A percentile compares a stretch with the other conserved stretches of the same genome.
Conservation (phyloP, 2,113 vertebrate genomes). For the Benitochromis conjunctus region DNA sequence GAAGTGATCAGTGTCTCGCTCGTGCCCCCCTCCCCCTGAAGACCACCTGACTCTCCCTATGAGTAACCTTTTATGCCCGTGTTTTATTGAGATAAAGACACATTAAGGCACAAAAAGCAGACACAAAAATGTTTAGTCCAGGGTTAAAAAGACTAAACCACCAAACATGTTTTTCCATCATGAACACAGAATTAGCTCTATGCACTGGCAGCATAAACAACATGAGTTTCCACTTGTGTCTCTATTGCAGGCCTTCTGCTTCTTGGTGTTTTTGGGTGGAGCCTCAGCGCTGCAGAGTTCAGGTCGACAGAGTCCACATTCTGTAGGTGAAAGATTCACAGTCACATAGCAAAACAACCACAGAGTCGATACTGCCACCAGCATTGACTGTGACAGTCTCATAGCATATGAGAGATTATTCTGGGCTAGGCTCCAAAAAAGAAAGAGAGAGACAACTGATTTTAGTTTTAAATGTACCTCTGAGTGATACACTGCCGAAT, state of each 20-base stretch:
- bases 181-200: neutral
- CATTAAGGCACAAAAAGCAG: neutral
- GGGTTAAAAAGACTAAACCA: neutral
- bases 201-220: neutral
- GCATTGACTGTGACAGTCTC: neutral
- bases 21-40: no score
- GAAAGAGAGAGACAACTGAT: rapidly evolving
- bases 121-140: rapidly evolving
- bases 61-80: no score
- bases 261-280: neutral
- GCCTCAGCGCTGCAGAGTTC: rapidly evolving
- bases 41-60: no score
- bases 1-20: no score
- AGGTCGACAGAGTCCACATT: neutral
- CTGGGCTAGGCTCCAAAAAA: neutral
- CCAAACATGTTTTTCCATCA: rapidly evolving
- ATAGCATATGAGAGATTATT: neutral
- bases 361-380: neutral
- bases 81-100: no score
- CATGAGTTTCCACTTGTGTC: neutral
- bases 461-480: neutral
- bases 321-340: neutral
- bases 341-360: neutral
- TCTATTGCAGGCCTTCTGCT: neutral
- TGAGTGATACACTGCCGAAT: neutral